Percentiles rank a stretch among this genome's conserved stretches.
Conservation (phyloP, 2,113 vertebrate genomes). For the Actenoides hombroni region DNA sequence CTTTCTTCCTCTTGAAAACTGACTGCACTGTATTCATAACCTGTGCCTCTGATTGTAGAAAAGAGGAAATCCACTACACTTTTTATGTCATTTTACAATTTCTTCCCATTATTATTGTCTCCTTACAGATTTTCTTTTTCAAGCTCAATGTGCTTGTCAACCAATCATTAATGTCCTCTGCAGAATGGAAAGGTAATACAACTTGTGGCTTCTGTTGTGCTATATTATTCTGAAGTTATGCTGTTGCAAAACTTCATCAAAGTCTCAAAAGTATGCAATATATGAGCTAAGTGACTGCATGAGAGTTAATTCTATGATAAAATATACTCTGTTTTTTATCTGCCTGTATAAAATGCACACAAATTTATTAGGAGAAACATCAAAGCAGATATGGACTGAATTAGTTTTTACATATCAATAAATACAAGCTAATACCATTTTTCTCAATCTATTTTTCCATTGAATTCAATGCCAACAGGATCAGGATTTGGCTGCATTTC, state of each 20-base stretch:
- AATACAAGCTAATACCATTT: conserved; percentile 40
- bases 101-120: conserved; percentile 30
- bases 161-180: background rate
- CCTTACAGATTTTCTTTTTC: conserved; percentile 16
- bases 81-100: background rate
- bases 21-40: background rate
- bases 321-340: conserved; percentile 56
- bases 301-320: conserved; percentile 7
- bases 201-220: background rate
- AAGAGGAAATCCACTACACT: background rate
- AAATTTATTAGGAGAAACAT: conserved; percentile 56
- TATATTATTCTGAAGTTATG: background rate
- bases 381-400: conserved; percentile 59
- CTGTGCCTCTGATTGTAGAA: background rate
- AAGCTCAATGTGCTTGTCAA: conserved; percentile 19
- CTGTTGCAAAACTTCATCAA: background rate
- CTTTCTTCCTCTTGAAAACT: background rate
- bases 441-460: conserved; percentile 30
- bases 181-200: background rate
- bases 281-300: conserved; percentile 25
- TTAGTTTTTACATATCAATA: conserved; percentile 63
- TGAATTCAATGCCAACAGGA: conserved; percentile 46
- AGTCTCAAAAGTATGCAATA: background rate
- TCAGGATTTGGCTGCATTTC: conserved; percentile 38
- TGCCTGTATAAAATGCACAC: conserved; percentile 1